Conservation (phyloP, 2,797 vertebrate species). For the Cyprinodon diabolis region DNA sequence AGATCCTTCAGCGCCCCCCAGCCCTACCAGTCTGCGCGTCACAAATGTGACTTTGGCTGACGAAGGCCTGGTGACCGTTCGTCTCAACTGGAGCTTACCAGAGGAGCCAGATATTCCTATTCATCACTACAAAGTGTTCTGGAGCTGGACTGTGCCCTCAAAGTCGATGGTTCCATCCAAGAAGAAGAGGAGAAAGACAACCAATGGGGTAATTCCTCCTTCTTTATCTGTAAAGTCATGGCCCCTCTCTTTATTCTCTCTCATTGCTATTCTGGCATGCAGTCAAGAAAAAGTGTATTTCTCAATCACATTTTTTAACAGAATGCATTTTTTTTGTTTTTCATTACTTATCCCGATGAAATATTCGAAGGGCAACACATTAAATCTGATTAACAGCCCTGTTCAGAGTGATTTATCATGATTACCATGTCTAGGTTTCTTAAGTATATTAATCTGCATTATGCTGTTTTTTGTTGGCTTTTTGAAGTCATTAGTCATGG, state of each 20-base stretch:
- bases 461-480: slow-evolving; percentile 16
- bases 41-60: slow-evolving; percentile 79
- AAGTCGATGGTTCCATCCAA: slow-evolving; percentile 87
- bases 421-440: slow-evolving; percentile 29
- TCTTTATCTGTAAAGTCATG: slow-evolving; percentile 20
- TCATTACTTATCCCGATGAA: slow-evolving; percentile 60
- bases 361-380: slow-evolving; percentile 55
- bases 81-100: slow-evolving; percentile 86
- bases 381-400: slow-evolving; percentile 46
- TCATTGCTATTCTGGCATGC: slow-evolving; percentile 12
- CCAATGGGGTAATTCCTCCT: slow-evolving; percentile 84
- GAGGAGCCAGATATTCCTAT: slow-evolving; percentile 91
- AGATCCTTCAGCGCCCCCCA: slow-evolving; percentile 91
- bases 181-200: slow-evolving; percentile 93
- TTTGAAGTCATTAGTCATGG: slow-evolving; percentile 13
- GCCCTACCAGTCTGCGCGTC: slow-evolving; percentile 84
- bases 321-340: slow-evolving; percentile 54
- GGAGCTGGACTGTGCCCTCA: slow-evolving; percentile 88
- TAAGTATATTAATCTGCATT: slow-evolving; percentile 34
- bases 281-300: not conserved
- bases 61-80: slow-evolving; percentile 82
- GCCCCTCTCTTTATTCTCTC: slow-evolving; percentile 18
- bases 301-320: slow-evolving; percentile 45
- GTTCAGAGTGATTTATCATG: slow-evolving; percentile 51
- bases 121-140: slow-evolving; percentile 95